Conservation (phyloP, 2,113 vertebrate species). For the Psittacus erithacus region DNA sequence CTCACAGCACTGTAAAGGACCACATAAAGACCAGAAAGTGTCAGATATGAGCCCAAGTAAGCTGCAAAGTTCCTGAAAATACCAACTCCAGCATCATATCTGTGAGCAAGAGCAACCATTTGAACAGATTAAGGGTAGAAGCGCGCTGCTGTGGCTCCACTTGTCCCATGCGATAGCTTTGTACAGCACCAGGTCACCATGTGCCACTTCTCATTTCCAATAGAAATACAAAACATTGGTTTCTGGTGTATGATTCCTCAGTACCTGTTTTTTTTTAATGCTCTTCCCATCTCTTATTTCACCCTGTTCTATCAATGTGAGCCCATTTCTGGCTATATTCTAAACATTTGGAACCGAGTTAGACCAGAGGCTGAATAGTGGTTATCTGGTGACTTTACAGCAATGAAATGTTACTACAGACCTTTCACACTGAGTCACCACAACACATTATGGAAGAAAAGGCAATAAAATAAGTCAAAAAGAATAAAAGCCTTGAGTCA, state of each 20-base stretch:
- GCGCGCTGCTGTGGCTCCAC: neutral
- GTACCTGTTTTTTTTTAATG: neutral
- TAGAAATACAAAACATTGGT: rapidly evolving
- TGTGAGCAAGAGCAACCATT: neutral
- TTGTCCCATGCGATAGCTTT: neutral
- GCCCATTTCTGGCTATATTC: neutral
- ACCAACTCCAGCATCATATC: neutral
- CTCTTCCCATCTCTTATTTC: neutral
- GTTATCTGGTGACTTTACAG: neutral
- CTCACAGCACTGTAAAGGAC: neutral
- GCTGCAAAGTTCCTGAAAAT: neutral
- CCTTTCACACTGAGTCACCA: neutral
- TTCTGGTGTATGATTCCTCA: neutral
- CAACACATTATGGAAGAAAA: neutral
- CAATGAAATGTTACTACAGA: neutral
- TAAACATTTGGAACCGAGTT: rapidly evolving
- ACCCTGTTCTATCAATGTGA: neutral
- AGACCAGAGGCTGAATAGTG: neutral
- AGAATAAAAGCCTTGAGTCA: neutral
- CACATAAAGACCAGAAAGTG: rapidly evolving
- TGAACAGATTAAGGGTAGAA: neutral
- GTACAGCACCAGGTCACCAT: neutral
- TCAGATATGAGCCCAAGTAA: neutral
- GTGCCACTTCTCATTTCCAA: neutral
- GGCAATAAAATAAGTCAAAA: neutral